Conservation (phyloP, 2,888 invertebrate species). For the Conistra vaccinii region DNA sequence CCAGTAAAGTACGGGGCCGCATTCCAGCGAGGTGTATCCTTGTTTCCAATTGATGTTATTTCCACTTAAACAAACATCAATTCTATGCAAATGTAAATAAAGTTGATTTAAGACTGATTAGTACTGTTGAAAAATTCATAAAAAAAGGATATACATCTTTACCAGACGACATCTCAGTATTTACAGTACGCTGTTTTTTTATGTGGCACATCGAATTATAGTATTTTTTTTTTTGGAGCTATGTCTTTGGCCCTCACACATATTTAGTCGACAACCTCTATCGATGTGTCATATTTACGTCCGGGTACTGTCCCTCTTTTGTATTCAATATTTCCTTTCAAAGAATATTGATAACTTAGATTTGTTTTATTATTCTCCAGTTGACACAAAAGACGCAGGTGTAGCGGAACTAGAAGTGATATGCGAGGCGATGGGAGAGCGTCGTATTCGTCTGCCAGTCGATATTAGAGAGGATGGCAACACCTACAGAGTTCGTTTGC, state of each 20-base stretch:
- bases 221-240: too few species aligned
- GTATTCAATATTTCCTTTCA: not conserved
- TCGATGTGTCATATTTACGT: not conserved
- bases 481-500: constrained; percentile 95
- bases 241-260: not conserved
- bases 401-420: constrained; percentile 96
- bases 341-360: not conserved
- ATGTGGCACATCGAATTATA: not conserved
- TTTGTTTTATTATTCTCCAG: constrained; percentile 82
- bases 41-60: too few species aligned
- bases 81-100: too few species aligned
- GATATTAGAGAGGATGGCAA: constrained; percentile 95
- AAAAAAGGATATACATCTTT: too few species aligned
- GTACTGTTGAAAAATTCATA: too few species aligned
- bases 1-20: too few species aligned
- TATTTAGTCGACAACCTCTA: not conserved
- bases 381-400: constrained; percentile 95
- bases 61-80: too few species aligned
- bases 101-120: too few species aligned
- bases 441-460: constrained; percentile 93
- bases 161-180: too few species aligned
- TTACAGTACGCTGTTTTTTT: not conserved
- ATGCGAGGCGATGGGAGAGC: constrained; percentile 96
- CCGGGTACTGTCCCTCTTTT: not conserved
- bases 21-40: too few species aligned